Evolutionary conservation across 2,888 invertebrate genomes (phyloP).

Genomic region (Sinohyriopsis cumingii): DNA sequence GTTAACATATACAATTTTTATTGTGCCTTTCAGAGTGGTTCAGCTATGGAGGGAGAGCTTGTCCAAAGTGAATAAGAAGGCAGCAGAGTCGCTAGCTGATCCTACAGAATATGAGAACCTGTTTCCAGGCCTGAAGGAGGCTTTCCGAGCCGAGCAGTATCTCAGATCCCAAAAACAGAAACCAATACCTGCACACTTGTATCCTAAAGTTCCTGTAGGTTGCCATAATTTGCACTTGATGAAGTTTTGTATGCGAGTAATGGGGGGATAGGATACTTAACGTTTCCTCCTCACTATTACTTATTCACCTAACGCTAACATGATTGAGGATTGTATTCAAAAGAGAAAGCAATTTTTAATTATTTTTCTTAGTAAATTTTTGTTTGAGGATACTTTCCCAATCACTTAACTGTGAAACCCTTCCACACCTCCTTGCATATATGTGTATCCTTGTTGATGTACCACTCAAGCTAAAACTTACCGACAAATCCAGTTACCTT

Average conservation of each 20-base stretch:
- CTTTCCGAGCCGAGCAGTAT: constrained; percentile 81
- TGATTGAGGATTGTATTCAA: too few species aligned
- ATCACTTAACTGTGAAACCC: too few species aligned
- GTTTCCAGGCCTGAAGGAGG: constrained; percentile 87
- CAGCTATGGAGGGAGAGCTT: constrained; percentile 90
- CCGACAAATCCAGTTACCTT: too few species aligned
- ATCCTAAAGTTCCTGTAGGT: constrained; percentile 73
- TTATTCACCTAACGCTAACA: too few species aligned
- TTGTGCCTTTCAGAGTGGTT: constrained; percentile 78
- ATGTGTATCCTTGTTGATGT: neutral
- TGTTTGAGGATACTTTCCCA: too few species aligned
- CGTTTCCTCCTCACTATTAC: too few species aligned
- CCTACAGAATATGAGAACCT: constrained; percentile 96
- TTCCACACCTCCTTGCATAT: too few species aligned
- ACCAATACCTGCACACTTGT: constrained; percentile 77
- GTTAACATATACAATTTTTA: neutral
- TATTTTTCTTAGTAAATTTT: too few species aligned
- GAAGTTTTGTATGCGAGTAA: neutral
- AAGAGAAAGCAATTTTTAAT: too few species aligned
- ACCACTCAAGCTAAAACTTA: too few species aligned
- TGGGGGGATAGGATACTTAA: neutral
- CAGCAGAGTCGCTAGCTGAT: constrained; percentile 95
- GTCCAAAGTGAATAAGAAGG: constrained; percentile 87
- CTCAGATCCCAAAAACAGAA: constrained; percentile 57
- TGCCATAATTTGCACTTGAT: neutral